Evolutionary conservation across 1,140 invertebrate species (phyloP).

Genomic region (Carcinoscorpius rotundicauda): DNA sequence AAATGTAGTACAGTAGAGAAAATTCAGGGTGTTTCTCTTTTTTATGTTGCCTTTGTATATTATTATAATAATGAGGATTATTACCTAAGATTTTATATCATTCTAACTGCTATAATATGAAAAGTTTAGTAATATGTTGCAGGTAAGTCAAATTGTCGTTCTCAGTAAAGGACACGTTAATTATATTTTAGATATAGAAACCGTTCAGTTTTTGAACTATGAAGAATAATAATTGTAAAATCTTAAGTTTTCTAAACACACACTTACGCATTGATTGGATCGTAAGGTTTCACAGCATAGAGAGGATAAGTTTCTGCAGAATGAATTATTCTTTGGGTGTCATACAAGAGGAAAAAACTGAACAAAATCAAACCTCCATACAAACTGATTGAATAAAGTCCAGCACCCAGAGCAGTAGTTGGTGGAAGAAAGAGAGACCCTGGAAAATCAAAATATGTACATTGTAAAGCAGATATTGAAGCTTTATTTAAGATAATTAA

Average conservation of each 20-base stretch:
- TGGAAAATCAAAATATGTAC: slow-evolving; percentile 20
- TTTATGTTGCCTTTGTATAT: too few species aligned
- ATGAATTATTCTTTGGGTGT: slow-evolving; percentile 82
- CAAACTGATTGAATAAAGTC: slow-evolving; percentile 78
- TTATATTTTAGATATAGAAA: neutral
- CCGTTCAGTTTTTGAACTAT: too few species aligned
- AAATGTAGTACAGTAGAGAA: too few species aligned
- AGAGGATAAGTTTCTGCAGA: slow-evolving; percentile 67
- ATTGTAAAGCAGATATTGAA: too few species aligned
- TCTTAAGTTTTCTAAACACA: neutral
- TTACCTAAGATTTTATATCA: neutral
- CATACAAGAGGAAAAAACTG: slow-evolving; percentile 80
- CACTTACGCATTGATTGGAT: slow-evolving; percentile 86
- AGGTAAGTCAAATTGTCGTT: slow-evolving; percentile 37
- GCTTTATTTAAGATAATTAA: too few species aligned
- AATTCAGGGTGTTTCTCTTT: too few species aligned
- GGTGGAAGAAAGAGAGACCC: slow-evolving; percentile 79
- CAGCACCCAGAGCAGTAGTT: slow-evolving; percentile 73
- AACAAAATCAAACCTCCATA: slow-evolving; percentile 94
- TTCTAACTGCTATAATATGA: slow-evolving; percentile 4
- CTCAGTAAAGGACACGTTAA: neutral
- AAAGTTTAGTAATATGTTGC: slow-evolving; percentile 19
- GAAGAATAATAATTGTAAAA: slow-evolving; percentile 3
- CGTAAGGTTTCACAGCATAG: slow-evolving; percentile 56
- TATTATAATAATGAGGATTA: too few species aligned